These are phyloP conservation scores for Amphiprion ocellaris DNA, from an alignment of 2,113 vertebrate genomes.

Conservation along the genomic window DNA sequence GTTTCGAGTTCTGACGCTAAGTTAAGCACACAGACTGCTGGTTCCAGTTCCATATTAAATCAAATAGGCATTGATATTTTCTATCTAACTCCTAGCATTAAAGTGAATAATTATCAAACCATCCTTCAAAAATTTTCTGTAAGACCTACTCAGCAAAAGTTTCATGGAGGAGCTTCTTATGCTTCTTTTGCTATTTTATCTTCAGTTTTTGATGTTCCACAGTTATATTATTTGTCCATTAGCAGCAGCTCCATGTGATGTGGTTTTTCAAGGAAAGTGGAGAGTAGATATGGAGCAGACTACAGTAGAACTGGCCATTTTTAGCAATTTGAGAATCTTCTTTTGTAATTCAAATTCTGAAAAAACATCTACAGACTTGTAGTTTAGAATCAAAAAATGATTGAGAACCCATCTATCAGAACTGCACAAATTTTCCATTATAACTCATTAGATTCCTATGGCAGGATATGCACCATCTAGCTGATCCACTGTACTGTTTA, in stretches of 20 bases:
- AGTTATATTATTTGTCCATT: not conserved
- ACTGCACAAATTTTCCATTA: not conserved
- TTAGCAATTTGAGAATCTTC: not conserved
- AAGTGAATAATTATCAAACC: no score
- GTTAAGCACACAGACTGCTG: not conserved
- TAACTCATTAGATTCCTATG: not conserved
- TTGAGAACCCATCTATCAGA: not conserved
- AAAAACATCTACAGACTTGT: not conserved
- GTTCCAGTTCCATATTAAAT: no score
- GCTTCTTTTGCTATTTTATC: not conserved
- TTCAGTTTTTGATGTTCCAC: not conserved
- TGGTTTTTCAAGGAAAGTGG: no score
- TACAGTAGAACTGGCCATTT: not conserved
- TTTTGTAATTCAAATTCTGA: not conserved
- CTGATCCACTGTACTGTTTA: slow-evolving; percentile 24
- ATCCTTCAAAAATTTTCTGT: no score
- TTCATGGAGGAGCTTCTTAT: no score
- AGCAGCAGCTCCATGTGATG: no score
- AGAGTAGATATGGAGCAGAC: not conserved
- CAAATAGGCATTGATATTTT: no score
- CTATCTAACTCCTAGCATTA: no score
- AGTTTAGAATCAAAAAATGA: not conserved
- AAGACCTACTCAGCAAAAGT: no score
- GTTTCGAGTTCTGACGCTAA: not conserved
- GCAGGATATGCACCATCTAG: not conserved